Evolutionary conservation across 2,113 vertebrate genomes (phyloP).

Genomic region (Albula goreensis): DNA sequence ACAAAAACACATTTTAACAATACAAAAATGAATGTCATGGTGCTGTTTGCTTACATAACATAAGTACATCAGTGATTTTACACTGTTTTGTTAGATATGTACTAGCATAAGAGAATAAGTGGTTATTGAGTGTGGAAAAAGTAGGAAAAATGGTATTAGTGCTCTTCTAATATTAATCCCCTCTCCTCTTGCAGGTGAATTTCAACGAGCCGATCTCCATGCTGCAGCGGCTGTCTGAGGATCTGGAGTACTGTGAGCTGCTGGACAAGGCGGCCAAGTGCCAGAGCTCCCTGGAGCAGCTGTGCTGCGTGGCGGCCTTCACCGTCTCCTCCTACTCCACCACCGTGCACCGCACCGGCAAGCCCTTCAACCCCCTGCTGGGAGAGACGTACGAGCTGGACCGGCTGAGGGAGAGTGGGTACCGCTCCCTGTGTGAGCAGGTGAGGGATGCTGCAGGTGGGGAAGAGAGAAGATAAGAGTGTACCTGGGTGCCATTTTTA

Average conservation of each 20-base stretch:
- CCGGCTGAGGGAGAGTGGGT: constrained; percentile 82
- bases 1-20: too few relatives aligned
- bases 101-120: too few relatives aligned
- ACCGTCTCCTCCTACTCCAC: constrained; percentile 95
- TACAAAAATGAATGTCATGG: too few relatives aligned
- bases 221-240: constrained; percentile 92
- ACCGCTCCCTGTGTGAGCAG: constrained; percentile 93
- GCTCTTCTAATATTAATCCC: not conserved
- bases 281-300: constrained; percentile 87
- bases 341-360: constrained; percentile 90
- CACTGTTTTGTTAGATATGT: too few relatives aligned
- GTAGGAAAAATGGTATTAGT: not conserved
- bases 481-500: too few relatives aligned
- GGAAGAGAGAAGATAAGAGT: too few relatives aligned
- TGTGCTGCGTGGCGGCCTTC: constrained; percentile 92
- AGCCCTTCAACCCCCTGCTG: constrained; percentile 93
- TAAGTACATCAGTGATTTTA: too few relatives aligned
- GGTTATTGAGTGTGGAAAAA: too few relatives aligned
- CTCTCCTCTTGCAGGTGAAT: constrained; percentile 76
- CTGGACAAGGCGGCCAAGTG: constrained; percentile 83
- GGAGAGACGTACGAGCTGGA: constrained; percentile 94
- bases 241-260: constrained; percentile 91
- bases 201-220: constrained; percentile 95
- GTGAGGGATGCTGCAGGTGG: constrained; percentile 51
- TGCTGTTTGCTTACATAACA: too few relatives aligned